Base-by-base conservation (phyloP, 2,113 vertebrate genomes). In the Callorhinus ursinus region DNA sequence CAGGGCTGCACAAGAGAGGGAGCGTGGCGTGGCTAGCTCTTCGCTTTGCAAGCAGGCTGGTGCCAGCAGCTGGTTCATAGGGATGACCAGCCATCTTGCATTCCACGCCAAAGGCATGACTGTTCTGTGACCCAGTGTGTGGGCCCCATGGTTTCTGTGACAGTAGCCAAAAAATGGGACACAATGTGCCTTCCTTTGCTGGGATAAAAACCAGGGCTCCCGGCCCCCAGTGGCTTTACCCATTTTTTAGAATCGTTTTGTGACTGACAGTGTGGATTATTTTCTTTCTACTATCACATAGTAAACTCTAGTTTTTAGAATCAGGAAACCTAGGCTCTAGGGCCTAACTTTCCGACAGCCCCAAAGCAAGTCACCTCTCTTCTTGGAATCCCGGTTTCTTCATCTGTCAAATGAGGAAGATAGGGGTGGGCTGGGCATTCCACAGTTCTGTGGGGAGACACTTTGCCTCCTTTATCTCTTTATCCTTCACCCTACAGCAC, bases 361-460 rank as follows among this genome's bases (percentile, higher is more conserved):
- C 18, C 85, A 71, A 49, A 63, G n/a, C 26, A 71, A 71, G 42
- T 71, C 49, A 16, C 8, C 28, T 74, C 81, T 49, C 28, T 2
- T 87, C n/a, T 87, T 92, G 81, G 74, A 39, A 71, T 33, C n/a
- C 33, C 49, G 14, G 24, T n/a, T 88, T 93, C 49, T n/a, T 97
- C 7, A 33, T 81, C 94, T 90, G 3, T 42, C 36, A 55, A 51
- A 53, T 57, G 86, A 87, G 61, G n/a, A 74, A 88, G 67, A 26
- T n/a, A 46, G 51, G 61, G 51, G 69, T 36, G 7, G 49, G 31
- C 31, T 49, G 14, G 42, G 33, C 24, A 22, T 15, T 26, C 90
- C 42, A 0, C 4, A 12, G 49, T 51, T 61, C 79, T 71, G 83
- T 13, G 53, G 26, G 57, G 14, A 69, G 57, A 42, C 2, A 7